These are phyloP conservation scores for Enteromius unitaeniatus DNA, from an alignment of 2,797 vertebrate genomes.

Conservation along the genomic window DNA sequence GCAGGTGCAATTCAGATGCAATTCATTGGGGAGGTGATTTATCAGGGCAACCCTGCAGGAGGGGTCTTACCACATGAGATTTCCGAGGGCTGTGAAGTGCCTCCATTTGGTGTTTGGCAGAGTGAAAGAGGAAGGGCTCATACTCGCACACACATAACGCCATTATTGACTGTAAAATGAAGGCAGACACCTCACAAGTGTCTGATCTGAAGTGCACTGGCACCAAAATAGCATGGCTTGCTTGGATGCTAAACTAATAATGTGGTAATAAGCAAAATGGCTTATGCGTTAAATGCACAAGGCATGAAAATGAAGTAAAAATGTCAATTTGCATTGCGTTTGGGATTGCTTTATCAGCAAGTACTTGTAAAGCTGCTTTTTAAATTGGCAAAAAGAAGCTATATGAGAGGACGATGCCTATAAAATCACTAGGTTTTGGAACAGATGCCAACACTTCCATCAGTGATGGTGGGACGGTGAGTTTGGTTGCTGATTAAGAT, in stretches of 20 bases:
- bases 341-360: neutral
- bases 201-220: neutral
- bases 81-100: slow-evolving; percentile 7
- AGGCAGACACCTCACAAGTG: neutral
- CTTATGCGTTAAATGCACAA: neutral
- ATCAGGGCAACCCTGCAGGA: slow-evolving; percentile 31
- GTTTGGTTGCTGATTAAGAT: slow-evolving; percentile 11
- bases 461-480: neutral
- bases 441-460: neutral
- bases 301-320: neutral
- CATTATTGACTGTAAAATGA: neutral
- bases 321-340: neutral
- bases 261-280: neutral
- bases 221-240: neutral
- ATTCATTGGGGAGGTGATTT: slow-evolving; percentile 41
- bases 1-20: slow-evolving; percentile 44
- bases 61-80: neutral
- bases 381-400: neutral
- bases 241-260: neutral
- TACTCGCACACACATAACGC: neutral
- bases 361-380: neutral
- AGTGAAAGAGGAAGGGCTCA: neutral
- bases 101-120: neutral
- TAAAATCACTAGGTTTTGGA: neutral
- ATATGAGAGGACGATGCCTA: neutral